Evolutionary conservation across 2,888 invertebrate species (phyloP), one percentile per base, ranked within the genome.

Genomic region (Exocentrus adspersus): DNA sequence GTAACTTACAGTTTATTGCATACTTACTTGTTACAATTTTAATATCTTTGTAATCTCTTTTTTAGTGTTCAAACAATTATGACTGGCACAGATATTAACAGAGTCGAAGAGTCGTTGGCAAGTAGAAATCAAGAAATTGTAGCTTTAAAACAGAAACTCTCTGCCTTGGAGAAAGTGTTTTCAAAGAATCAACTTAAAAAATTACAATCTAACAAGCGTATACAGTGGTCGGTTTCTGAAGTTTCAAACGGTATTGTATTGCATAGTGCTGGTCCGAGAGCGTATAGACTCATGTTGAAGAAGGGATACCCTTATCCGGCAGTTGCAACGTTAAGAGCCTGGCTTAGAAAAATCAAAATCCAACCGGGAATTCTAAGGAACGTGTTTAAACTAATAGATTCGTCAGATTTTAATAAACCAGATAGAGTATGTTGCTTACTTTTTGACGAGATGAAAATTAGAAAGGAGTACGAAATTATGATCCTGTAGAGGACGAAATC

Each of bases 371-470:
- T 62, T 59, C 17, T 62, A 51, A 62, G 42, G 59, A 48, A 62
- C 41, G 50, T 43, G 9, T 37, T 62, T 9, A 62, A 62, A 62
- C 48, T 62, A 19, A 45, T 51, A 7, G 50, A 62, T 21, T 62
- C 51, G 59, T 19, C 58, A n/a, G 58, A 60, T 42, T 51, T 62
- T 50, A 50, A 2, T 62, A 43, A 62, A 62, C 42, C 45, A 10
- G 56, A 61, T 54, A 54, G 61, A 20, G 45, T 61, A 12, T 61
- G 56, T 43, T 20, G 20, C 19, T 20, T 46, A 20, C 7, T 46
- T 20, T 74, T 73, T 62, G 73, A 75, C 60, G 73, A 75, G 61
- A 72, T 75, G 60, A 74, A 72, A 65, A 51, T 74, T 14, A 28
- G 62, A 46, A 66, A 60, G 32, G 43, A 20, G 12, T 70, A 72